phyloP scores from a whole-genome alignment of 1,140 invertebrate species.

The Meloidogyne hapla region DNA sequence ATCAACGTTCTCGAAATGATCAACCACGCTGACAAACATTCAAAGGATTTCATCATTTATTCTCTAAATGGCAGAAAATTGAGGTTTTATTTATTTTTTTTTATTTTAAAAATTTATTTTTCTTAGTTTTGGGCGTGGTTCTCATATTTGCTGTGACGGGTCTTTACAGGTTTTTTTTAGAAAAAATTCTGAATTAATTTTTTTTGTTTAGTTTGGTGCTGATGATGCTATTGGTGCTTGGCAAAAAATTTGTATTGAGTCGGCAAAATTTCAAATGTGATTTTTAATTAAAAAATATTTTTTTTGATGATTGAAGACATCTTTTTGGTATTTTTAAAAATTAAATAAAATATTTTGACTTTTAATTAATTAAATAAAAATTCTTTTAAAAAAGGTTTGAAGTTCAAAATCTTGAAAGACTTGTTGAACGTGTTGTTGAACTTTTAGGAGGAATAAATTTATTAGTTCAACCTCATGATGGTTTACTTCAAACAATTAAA shows the following conservation, averaged over 20 bases:
- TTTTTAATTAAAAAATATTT: not conserved
- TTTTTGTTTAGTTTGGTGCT: conserved; percentile 43
- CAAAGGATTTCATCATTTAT: conserved; percentile 25
- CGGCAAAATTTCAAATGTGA: not conserved
- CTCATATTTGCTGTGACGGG: conserved; percentile 49
- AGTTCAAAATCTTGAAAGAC: conserved; percentile 35
- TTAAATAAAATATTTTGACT: too few species aligned
- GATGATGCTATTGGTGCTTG: conserved; percentile 51
- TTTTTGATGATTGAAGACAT: too few species aligned
- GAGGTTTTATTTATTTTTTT: conserved; percentile 25
- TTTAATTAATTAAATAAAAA: too few species aligned
- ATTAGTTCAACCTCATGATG: conserved; percentile 29
- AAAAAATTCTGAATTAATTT: not conserved
- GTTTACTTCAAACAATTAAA: conserved; percentile 41
- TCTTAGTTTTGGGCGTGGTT: conserved; percentile 51
- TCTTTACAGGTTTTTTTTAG: conserved; percentile 34
- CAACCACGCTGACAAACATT: conserved; percentile 32
- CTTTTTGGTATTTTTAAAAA: too few species aligned
- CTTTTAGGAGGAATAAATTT: conserved; percentile 41
- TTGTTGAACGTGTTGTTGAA: conserved; percentile 43
- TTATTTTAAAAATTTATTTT: conserved; percentile 8
- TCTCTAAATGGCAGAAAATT: conserved; percentile 42
- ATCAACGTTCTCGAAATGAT: conserved; percentile 47
- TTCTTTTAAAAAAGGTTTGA: conserved; percentile 30
- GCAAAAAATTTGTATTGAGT: conserved; percentile 40